Percentiles rank a stretch among this genome's conserved stretches.
These are phyloP conservation scores for Cerastis rubricosa DNA, from an alignment of 2,888 invertebrate genomes.

Conservation along the genomic window DNA sequence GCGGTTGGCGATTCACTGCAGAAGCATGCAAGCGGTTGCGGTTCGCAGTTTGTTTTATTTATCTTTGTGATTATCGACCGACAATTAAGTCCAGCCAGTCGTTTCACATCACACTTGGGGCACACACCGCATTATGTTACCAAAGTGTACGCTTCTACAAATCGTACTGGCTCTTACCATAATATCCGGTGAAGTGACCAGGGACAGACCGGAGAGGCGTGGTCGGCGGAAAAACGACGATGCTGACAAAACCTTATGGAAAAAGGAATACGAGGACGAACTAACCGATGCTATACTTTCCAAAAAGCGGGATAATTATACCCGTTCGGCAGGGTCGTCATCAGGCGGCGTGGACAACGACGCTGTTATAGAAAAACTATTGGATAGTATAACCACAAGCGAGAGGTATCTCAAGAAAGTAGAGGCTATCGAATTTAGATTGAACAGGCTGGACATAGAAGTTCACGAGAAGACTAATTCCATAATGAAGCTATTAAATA, in stretches of 20 bases:
- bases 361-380: slow-evolving; percentile 82
- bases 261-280: slow-evolving; percentile 86
- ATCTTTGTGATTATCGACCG: slow-evolving; percentile 44
- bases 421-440: slow-evolving; percentile 85
- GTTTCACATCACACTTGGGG: slow-evolving; percentile 66
- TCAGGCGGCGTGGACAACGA: slow-evolving; percentile 78
- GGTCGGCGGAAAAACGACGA: slow-evolving; percentile 74
- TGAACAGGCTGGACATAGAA: slow-evolving; percentile 86
- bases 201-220: slow-evolving; percentile 73
- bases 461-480: slow-evolving; percentile 85
- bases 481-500: slow-evolving; percentile 80
- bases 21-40: slow-evolving; percentile 64
- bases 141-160: slow-evolving; percentile 65
- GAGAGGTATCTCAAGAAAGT: slow-evolving; percentile 87
- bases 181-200: slow-evolving; percentile 68
- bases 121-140: slow-evolving; percentile 77
- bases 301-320: slow-evolving; percentile 76
- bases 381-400: slow-evolving; percentile 85
- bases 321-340: slow-evolving; percentile 73
- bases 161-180: slow-evolving; percentile 67
- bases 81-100: slow-evolving; percentile 70
- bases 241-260: slow-evolving; percentile 82
- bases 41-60: slow-evolving; percentile 74
- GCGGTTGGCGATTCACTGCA: slow-evolving; percentile 65
- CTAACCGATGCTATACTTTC: slow-evolving; percentile 82